Evolutionary conservation across 2,888 invertebrate species (phyloP), one percentile per base, ranked within the genome.

Genomic region (Cephus pygmeus): DNA sequence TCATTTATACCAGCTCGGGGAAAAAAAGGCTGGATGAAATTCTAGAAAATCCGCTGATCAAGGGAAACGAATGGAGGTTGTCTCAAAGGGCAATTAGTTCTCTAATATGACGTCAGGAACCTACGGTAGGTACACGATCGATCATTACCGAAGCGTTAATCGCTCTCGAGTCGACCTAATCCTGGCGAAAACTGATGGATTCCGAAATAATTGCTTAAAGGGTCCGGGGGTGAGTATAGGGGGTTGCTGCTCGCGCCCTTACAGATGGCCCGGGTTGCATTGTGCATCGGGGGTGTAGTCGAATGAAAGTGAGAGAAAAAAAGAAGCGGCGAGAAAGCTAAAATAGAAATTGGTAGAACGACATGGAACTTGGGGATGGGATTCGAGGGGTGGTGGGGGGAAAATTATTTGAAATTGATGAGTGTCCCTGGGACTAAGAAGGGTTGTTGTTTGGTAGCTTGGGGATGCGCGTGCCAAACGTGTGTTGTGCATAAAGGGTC

Each of bases 141-240:
- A 87, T 89, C 87, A 87, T 85, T 82, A 86, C 81, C 80, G 79
- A 79, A 82, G 84, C 33, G 35, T 82, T 86, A 86, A 87, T 88
- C 87, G 84, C 77, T 76, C 69, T 74, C 80, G 76, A 74, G 77
- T n/a, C 34, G 31, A 23, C 75, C 71, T 76, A 81, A 79, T 74
- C 75, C 56, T 68, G 30, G 30, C 40, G 76, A 77, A 81, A 86
- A 83, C 86, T 89, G 91, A 91, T 88, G 87, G 89, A 91, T 91
- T 88, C 83, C 82, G 80, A 86, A 89, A 89, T 91, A 91, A 91
- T 91, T 89, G 89, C 85, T 83, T 83, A 82, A 83, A 84, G 78
- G 82, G 82, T 80, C 81, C 78, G 76, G 78, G 77, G 76, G 73
- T 69, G 75, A 79, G 75, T 76, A 79, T 71, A 79, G 79, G 81